Conservation (phyloP, 2,888 invertebrate genomes). For the Odontothrips loti region DNA sequence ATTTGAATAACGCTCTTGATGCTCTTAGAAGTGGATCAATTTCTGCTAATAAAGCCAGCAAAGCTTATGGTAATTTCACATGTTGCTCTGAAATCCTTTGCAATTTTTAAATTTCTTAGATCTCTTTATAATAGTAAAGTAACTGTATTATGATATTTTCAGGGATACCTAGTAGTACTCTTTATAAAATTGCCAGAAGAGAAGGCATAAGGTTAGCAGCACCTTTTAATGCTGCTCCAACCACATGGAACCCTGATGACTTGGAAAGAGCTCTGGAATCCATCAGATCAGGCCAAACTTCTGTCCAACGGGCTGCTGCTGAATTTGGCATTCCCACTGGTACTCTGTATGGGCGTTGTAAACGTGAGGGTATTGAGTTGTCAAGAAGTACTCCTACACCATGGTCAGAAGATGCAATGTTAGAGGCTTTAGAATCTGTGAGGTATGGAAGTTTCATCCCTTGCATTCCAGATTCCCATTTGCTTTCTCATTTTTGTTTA, state of each 20-base stretch:
- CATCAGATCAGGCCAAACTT: slow-evolving; percentile 70
- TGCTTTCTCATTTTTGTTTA: slow-evolving; percentile 9
- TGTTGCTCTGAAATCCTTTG: slow-evolving; percentile 9
- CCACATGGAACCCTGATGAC: slow-evolving; percentile 81
- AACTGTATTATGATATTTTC: slow-evolving; percentile 34
- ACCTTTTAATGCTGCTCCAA: slow-evolving; percentile 86
- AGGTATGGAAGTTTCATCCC: slow-evolving; percentile 52
- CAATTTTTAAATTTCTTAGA: background rate
- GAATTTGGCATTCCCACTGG: slow-evolving; percentile 86
- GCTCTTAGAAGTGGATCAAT: slow-evolving; percentile 79
- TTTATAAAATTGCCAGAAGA: slow-evolving; percentile 85
- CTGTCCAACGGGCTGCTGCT: slow-evolving; percentile 80
- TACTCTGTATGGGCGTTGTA: slow-evolving; percentile 82
- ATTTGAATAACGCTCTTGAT: slow-evolving; percentile 73
- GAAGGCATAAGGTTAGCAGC: slow-evolving; percentile 85
- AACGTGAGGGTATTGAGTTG: slow-evolving; percentile 82
- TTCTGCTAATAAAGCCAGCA: slow-evolving; percentile 87
- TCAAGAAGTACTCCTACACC: slow-evolving; percentile 87
- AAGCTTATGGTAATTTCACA: slow-evolving; percentile 64
- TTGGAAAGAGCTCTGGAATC: slow-evolving; percentile 75
- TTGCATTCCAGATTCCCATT: slow-evolving; percentile 20
- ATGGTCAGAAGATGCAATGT: slow-evolving; percentile 92
- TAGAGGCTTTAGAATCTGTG: slow-evolving; percentile 82
- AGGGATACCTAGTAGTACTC: slow-evolving; percentile 84
- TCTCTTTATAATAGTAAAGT: background rate